Evolutionary conservation across 2,113 vertebrate genomes (phyloP), one percentile per base, ranked within the genome.

Genomic region (Progne subis): DNA sequence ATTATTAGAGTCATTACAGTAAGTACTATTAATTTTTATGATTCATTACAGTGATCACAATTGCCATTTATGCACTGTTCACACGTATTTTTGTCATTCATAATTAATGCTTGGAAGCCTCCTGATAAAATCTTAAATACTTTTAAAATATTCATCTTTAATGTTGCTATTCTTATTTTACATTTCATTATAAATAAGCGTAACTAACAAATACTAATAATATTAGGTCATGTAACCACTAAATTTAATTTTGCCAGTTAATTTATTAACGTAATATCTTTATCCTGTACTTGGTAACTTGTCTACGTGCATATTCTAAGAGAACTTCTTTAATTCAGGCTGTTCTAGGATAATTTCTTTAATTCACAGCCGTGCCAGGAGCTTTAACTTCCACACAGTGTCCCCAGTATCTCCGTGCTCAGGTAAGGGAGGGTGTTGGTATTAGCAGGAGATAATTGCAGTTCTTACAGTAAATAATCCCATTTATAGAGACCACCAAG

Each of bases 41-140:
- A 74, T 86, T 78, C 57, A 41, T 84, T 92, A 57, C 52, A 75
- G 3, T 82, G 47, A 85, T 60, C 47, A 67, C 56, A 79, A 19
- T 87, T 91, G 8, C 39, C 43, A 26, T 70, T 89, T 86, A 63
- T 72, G 52, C 65, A 60, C 43, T 71, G 12, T 70, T 91, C 5
- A 4, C 56, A 71, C 11, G 0, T 60, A 39, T 55, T 59, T 72
- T 63, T 53, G 44, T 83, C 34, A 86, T 90, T 88, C 88, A 80
- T 79, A 80, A 91, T 63, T 88, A 71, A 92, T 55, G 32, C 9
- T 64, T 72, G 44, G 37, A 88, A 95, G 49, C 39, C 20, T 81
- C 34, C 50, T 91, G 44, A 83, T 94, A 83, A 92, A 86, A 80
- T 86, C 39, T 76, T 78, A 59, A 80, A 43, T 86, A 71, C 47